Base-by-base conservation (phyloP, 30 jellyfish, hydroid and myxozoan species). In the Aurelia aurita region DNA sequence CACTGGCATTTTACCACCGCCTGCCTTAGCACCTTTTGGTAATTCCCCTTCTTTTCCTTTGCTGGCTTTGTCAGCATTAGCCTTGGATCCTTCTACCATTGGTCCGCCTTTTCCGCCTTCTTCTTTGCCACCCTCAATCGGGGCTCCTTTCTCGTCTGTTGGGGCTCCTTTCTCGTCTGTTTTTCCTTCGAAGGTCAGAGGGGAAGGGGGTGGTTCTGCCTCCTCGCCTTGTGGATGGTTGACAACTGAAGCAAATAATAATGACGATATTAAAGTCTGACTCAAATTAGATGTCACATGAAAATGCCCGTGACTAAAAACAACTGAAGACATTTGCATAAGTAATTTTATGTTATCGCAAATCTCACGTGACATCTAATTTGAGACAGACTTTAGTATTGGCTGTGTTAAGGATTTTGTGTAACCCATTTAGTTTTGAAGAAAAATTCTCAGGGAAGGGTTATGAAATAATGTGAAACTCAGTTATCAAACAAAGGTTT, bases 91-190 rank as follows among this genome's bases (percentile, higher is more conserved):
- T 39, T 88, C 97, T 0, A 88, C 94, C 39, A 80, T 19, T 7
- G 97, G 94, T 5, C 97, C 97, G 4, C 97, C 97, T 66, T 89
- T 89, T 14, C 91, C 97, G 0, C 91, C 97, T 66, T 80, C 97
- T 49, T 89, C 91, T 26, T 81, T 81, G 64, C 93, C 97, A 3
- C 97, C 97, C 66, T 91, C 92, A 31, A 77, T 29, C 9, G 67
- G 67, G 67, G 29, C 67, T n/a, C 67, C 67, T 55, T 55, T 55
- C 14, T 55, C 67, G 67, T 55, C 67, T 0, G 51, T 51, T 10
- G 88, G 88, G 70, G 68, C 89, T 34, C 87, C 87, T 23, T 86
- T 75, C 43, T 86, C 95, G 72, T 74, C 95, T 19, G 88, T 87
- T 35, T 77, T 77, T 12, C 96, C 96, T 62, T 55, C 89, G 69